phyloP scores from a whole-genome alignment of 2,888 invertebrate genomes.

The Temnothorax unifasciatus region DNA sequence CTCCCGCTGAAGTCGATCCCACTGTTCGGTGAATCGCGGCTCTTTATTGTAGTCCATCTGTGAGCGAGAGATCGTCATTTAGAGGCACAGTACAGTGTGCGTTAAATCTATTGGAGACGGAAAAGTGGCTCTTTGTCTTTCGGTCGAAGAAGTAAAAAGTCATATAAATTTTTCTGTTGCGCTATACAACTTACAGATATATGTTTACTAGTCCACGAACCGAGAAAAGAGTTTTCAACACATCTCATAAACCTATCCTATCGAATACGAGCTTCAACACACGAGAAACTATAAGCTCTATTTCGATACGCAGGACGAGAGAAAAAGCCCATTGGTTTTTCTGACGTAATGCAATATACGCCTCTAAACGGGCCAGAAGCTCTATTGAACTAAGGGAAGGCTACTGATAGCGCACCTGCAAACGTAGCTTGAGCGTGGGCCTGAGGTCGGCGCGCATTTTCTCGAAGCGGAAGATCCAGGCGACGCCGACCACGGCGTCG shows the following conservation, averaged over 20 bases:
- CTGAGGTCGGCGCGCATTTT: constrained; percentile 91
- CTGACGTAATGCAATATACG: background rate
- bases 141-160: background rate
- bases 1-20: constrained; percentile 92
- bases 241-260: background rate
- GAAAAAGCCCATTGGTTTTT: background rate
- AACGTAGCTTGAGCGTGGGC: constrained; percentile 89
- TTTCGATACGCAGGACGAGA: background rate
- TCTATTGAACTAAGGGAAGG: background rate
- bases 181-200: background rate
- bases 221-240: background rate
- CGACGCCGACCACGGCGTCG: constrained; percentile 94
- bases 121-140: background rate
- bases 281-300: background rate
- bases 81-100: background rate
- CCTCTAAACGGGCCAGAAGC: background rate
- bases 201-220: background rate
- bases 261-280: background rate
- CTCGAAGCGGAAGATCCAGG: constrained; percentile 94
- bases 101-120: background rate
- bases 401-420: constrained; percentile 85
- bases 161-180: background rate
- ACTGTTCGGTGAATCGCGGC: constrained; percentile 91
- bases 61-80: background rate
- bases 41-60: constrained; percentile 91